Evolutionary conservation across 2,113 vertebrate genomes (phyloP), one percentile per base, ranked within the genome.

Genomic region (Oenanthe melanoleuca): DNA sequence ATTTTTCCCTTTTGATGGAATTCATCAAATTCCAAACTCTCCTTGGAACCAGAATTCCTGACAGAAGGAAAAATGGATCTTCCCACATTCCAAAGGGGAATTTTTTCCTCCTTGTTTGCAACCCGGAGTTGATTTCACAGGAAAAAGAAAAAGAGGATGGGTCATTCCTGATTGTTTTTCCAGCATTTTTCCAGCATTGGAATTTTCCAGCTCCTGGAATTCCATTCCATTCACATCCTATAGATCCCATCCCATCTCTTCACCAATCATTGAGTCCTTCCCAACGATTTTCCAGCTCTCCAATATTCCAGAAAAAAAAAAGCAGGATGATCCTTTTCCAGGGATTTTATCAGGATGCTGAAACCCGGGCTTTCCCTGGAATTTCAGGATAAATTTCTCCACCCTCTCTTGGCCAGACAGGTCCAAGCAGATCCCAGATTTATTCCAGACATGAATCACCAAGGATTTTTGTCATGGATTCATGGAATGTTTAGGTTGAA

Each of bases 91-190:
- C 73, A 11, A 33, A 33, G 12, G 45, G 45, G 3, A 33, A 12
- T 61, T 25, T 49, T 25, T 25, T 4, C 3, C 42, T 33, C 16
- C 22, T 33, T 9, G 5, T 38, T 50, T 38, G 7, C 34, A 16
- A 16, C 5, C 45, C 1, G 1, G 29, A 16, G 3, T 12, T 9
- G 12, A 38, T 60, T 77, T 44, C 57, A 2, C 2, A 25, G 9
- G 42, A 23, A 37, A 18, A 29, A 18, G 3, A 34, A 37, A 45
- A 31, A 24, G 7, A 25, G 44, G 26, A 31, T 24, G 15, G 17
- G 9, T 2, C 15, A 37, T 37, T 38, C 26, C 44, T 11, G 28
- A 29, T 9, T 50, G 8, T 4, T 77, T 38, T 75, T 31, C 56
- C 33, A 13, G 42, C 3, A 11, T 4, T 77, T 38, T 75, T 31